Evolutionary conservation across 2,888 invertebrate species (phyloP).

Genomic region (Drosophila tripunctata): DNA sequence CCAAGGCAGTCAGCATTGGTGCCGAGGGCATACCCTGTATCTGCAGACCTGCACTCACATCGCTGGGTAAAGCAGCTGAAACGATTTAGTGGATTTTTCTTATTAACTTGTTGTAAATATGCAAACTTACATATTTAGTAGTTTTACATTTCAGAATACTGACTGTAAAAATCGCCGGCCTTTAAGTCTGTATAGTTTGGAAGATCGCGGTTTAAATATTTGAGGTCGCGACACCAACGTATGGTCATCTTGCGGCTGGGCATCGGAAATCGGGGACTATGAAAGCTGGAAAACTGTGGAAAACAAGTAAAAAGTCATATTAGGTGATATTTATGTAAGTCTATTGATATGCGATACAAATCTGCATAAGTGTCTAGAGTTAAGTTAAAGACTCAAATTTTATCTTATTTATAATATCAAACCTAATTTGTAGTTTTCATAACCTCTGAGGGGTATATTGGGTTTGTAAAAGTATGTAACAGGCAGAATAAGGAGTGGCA

Average conservation of each 20-base stretch:
- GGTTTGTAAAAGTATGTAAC: too few species aligned
- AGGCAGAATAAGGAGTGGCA: too few species aligned
- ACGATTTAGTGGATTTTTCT: too few species aligned
- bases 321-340: too few species aligned
- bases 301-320: neutral
- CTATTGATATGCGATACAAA: too few species aligned
- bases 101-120: too few species aligned
- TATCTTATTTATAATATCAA: too few species aligned
- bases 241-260: slow-evolving; percentile 82
- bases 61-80: slow-evolving; percentile 68
- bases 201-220: slow-evolving; percentile 80
- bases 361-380: too few species aligned
- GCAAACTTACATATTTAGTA: too few species aligned
- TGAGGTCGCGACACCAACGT: slow-evolving; percentile 83
- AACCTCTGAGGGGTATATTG: too few species aligned
- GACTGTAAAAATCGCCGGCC: slow-evolving; percentile 69
- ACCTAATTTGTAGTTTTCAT: too few species aligned
- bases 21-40: slow-evolving; percentile 42
- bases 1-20: slow-evolving; percentile 86
- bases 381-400: too few species aligned
- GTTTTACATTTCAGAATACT: slow-evolving; percentile 12
- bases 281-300: slow-evolving; percentile 82
- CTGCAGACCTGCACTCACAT: slow-evolving; percentile 43
- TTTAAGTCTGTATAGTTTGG: slow-evolving; percentile 73
- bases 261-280: slow-evolving; percentile 79